Evolutionary conservation across 2,888 invertebrate genomes (phyloP), one percentile per base, ranked within the genome.

Genomic region (Orchesellides sinensis): DNA sequence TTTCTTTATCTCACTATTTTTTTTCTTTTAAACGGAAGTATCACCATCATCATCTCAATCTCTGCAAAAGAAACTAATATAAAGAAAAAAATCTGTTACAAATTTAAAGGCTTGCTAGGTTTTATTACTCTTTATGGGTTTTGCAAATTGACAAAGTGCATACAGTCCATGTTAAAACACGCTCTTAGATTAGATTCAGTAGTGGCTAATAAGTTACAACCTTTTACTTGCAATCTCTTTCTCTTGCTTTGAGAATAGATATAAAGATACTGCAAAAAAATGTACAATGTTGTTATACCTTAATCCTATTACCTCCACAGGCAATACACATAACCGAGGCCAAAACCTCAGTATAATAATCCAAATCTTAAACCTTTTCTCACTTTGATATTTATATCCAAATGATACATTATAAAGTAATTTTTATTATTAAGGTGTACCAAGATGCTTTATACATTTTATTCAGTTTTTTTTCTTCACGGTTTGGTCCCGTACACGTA

Each of bases 71-170:
- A 14, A 32, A 17, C n/a, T 14, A 8, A 52, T 54, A 17, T n/a
- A 32, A 25, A 56, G 54, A 56, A 54, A 79, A 65, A 68, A 70
- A 72, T 80, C 68, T 52, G 74, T 45, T 61, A 80, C 80, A 81
- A 74, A 81, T 74, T 81, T 81, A 32, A 72, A 73, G 73, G 47
- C 70, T 65, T 68, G 49, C 54, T 74, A 23, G 47, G n/a, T 80
- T 59, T 74, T 81, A 74, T 74, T 68, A 52, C 81, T 69, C 66
- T 80, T 81, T 81, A 61, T 69, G 68, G 74, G 68, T 74, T 74
- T 66, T 81, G 81, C 74, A 81, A 81, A 73, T 81, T 81, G 81
- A 81, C 81, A 74, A 81, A 81, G 61, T 81, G 69, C 68, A 74
- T 32, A 21, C 72, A 47, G 59, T 21, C 72, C 59, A 45, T 72